Conservation (phyloP, 2,113 vertebrate species). For the Pyrgilauda ruficollis region DNA sequence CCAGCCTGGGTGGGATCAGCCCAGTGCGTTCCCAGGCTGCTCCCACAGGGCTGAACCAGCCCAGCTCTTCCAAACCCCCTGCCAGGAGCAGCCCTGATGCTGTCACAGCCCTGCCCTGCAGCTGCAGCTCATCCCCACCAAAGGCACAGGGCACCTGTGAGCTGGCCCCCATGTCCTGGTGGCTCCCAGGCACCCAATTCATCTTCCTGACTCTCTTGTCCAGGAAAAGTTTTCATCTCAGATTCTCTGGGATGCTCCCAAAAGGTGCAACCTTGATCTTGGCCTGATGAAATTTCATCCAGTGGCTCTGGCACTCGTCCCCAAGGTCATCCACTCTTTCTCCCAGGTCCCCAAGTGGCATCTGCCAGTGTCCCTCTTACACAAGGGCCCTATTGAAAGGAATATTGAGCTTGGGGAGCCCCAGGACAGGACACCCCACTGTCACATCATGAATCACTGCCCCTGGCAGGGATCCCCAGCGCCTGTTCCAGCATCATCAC, state of each 20-base stretch:
- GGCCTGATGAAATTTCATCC: slow-evolving; percentile 23
- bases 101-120: not conserved
- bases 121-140: not conserved
- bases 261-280: not conserved
- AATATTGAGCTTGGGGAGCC: not conserved
- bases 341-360: not conserved
- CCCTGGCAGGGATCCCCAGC: not conserved
- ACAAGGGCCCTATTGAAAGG: fast-evolving
- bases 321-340: not conserved
- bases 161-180: fast-evolving
- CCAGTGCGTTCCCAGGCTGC: not conserved
- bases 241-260: not conserved
- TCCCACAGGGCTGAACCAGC: not conserved
- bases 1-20: fast-evolving
- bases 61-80: fast-evolving
- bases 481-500: fast-evolving
- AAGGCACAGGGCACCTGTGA: not conserved
- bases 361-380: not conserved
- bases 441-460: not conserved
- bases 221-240: not conserved
- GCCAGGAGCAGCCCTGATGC: not conserved
- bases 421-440: fast-evolving
- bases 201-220: not conserved
- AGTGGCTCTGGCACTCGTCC: fast-evolving
- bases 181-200: not conserved